Conservation (phyloP, 2,888 invertebrate genomes). For the Sinopyrophorus schimmeli region DNA sequence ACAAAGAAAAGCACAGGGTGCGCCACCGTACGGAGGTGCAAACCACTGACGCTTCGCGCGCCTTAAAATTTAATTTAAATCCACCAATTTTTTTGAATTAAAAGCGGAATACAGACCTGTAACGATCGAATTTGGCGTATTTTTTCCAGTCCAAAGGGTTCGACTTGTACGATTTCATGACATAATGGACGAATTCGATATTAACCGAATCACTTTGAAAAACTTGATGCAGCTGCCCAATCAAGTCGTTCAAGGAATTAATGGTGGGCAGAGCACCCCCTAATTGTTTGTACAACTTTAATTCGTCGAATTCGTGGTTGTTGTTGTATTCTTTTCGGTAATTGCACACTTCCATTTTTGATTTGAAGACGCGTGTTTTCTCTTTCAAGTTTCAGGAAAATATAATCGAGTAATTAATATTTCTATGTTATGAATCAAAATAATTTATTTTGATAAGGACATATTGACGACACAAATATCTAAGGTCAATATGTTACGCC, state of each 20-base stretch:
- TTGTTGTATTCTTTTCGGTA: slow-evolving; percentile 15
- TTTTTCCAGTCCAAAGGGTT: slow-evolving; percentile 90
- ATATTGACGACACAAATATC: slow-evolving; percentile 18
- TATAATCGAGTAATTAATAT: slow-evolving; percentile 16
- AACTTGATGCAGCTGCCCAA: slow-evolving; percentile 71
- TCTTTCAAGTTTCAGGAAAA: slow-evolving; percentile 7
- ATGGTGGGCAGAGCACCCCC: slow-evolving; percentile 46
- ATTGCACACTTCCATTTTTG: slow-evolving; percentile 26
- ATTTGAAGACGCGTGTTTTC: background rate
- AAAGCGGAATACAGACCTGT: too few relatives aligned
- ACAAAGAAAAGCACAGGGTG: too few relatives aligned
- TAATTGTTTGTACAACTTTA: slow-evolving; percentile 26
- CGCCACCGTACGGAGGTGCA: too few relatives aligned
- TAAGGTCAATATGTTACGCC: slow-evolving; percentile 25
- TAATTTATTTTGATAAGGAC: slow-evolving; percentile 16
- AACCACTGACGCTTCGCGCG: too few relatives aligned
- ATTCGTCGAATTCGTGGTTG: slow-evolving; percentile 13
- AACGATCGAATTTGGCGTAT: slow-evolving; percentile 92
- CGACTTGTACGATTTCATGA: slow-evolving; percentile 82
- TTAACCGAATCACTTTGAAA: slow-evolving; percentile 84
- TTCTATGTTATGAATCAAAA: slow-evolving; percentile 23
- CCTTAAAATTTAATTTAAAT: too few relatives aligned
- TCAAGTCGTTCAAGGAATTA: slow-evolving; percentile 62
- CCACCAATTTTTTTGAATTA: too few relatives aligned
- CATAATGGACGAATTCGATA: slow-evolving; percentile 83